Evolutionary conservation across 92 coral and sea anemone species (phyloP), one percentile per base, ranked within the genome.

Genomic region (Bergia puertoricense): DNA sequence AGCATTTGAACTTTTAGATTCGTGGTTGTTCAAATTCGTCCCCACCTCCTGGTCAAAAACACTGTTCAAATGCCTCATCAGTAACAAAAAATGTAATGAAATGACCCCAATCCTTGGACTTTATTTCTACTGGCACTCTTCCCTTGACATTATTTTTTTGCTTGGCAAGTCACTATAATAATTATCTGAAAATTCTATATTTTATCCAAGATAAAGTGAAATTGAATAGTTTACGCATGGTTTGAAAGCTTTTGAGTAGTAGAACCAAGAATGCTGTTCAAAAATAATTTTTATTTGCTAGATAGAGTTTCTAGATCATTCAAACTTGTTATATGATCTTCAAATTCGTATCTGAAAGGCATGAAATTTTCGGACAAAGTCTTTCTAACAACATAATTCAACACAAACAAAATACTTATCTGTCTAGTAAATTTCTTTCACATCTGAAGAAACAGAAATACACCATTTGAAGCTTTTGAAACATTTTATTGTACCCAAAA

Each of bases 191-290:
- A 71, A 30, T 71, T 71, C 38, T 71, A 71, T 71, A 71, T 71
- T 71, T 71, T 71, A 2, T 71, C 23, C 0, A 71, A 71, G 76
- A 71, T 71, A 71, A 71, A 71, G 76, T 5, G 4, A 71, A 71
- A 71, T n/a, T 23, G 40, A 71, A 71, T 71, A 71, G 38, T 71
- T 71, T 71, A 20, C 23, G 2, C 41, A 30, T 71, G 76, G 76
- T 71, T 71, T 71, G 76, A 71, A 71, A 71, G 38, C 76, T 71
- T 41, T 71, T 71, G 76, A 71, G 76, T 71, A 71, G 76, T 71
- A 71, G 76, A 71, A 71, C 76, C 76, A 71, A 54, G 8, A 3
- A 54, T 54, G 62, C 62, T 54, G 62, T 54, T 54, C 11, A 54
- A 54, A 54, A 54, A 71, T 71, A 71, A 23, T 71, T 71, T 71